phyloP scores from a whole-genome alignment of 2,113 vertebrate genomes.

The Anolis carolinensis region DNA sequence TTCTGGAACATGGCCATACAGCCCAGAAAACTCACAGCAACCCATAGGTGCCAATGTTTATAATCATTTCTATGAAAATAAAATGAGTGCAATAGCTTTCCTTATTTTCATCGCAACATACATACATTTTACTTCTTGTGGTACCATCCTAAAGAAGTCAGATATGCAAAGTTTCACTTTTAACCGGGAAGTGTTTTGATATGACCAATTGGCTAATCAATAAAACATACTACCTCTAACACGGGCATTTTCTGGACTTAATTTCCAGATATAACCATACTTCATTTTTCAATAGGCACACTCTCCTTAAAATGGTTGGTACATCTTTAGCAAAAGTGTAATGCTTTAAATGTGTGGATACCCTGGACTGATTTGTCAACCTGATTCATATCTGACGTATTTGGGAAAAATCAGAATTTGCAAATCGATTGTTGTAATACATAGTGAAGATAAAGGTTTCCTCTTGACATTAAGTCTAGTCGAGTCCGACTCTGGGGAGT shows the following conservation, averaged over 20 bases:
- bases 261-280: neutral
- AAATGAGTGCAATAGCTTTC: conserved; percentile 12
- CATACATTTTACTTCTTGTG: neutral
- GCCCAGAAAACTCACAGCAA: too few species aligned
- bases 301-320: neutral
- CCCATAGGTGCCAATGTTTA: neutral
- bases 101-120: neutral
- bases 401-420: neutral
- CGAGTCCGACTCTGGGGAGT: too few species aligned
- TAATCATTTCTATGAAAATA: neutral
- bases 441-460: too few species aligned
- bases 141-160: neutral
- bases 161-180: neutral
- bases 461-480: too few species aligned
- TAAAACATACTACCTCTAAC: too few species aligned
- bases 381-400: neutral
- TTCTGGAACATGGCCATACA: too few species aligned
- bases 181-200: neutral
- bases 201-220: too few species aligned
- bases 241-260: neutral
- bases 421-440: neutral
- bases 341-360: neutral
- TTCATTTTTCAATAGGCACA: neutral
- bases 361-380: neutral
- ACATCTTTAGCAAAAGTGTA: neutral